phyloP scores from a whole-genome alignment of 2,888 invertebrate species.

The Elegia similella region DNA sequence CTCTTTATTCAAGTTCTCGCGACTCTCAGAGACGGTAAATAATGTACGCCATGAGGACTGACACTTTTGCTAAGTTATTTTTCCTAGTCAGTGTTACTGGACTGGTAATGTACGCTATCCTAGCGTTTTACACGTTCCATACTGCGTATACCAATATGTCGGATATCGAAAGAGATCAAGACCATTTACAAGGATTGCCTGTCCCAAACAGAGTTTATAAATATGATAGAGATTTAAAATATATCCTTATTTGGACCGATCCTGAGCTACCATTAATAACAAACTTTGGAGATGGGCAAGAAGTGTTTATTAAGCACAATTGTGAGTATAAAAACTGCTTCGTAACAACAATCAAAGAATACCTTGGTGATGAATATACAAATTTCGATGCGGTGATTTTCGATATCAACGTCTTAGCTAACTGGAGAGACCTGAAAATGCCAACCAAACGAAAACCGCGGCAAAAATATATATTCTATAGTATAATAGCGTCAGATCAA shows the following conservation, averaged over 20 bases:
- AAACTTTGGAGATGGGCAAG: conserved; percentile 38
- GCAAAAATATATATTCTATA: conserved; percentile 65
- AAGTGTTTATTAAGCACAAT: conserved; percentile 42
- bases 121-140: conserved; percentile 62
- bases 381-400: conserved; percentile 63
- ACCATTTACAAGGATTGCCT: conserved; percentile 23
- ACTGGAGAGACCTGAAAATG: conserved; percentile 34
- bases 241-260: conserved; percentile 54
- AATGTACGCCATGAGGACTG: conserved; percentile 52
- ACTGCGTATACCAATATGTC: conserved; percentile 40
- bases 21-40: conserved; percentile 8
- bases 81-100: conserved; percentile 59
- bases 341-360: conserved; percentile 49
- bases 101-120: conserved; percentile 48
- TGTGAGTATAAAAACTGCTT: conserved; percentile 58
- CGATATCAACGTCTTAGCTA: conserved; percentile 39
- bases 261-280: conserved; percentile 20
- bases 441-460: conserved; percentile 42
- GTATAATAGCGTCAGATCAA: conserved; percentile 46
- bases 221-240: conserved; percentile 41
- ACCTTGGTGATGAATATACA: conserved; percentile 40
- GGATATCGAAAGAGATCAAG: conserved; percentile 31
- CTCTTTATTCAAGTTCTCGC: background rate
- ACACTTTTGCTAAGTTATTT: conserved; percentile 58
- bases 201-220: conserved; percentile 20